Evolutionary conservation across 2,888 invertebrate genomes (phyloP), one percentile per base, ranked within the genome.

Genomic region (Syrphus vitripennis): DNA sequence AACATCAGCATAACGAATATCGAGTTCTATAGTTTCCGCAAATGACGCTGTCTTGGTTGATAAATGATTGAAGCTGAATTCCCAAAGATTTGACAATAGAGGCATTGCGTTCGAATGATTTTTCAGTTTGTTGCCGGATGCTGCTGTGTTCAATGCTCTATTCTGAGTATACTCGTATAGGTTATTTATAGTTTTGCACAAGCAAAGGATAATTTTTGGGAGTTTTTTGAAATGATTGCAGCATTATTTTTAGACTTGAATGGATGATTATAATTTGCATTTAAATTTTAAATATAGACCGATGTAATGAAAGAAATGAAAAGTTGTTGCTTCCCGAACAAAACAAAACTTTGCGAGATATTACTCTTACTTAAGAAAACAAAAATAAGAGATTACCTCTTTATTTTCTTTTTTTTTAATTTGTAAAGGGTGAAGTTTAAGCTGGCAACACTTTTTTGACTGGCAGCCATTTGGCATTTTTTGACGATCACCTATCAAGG

Each of bases 41-140:
- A 71, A 79, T 76, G 71, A 61, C 71, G 67, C 59, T 78, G 81
- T 78, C 82, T 65, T 53, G 59, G 77, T 86, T 86, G 86, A 82
- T 86, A 86, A 86, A 86, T 86, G 81, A 86, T 86, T 82, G 82
- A 86, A 86, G 77, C 81, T 76, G 50, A 42, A 69, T 67, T 72
- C 71, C 34, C 59, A 6, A 55, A 77, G 67, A 81, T 86, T 63
- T 82, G 74, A 77, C 78, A 72, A 65, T 81, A 57, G 55, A 82
- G 82, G 82, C 81, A 82, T 78, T 61, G 78, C 81, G 34, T 69
- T 74, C 72, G 67, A 61, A 57, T 70, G 70, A 57, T 63, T 71
- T n/a, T 82, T 29, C 57, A 65, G 45, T 65, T 67, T 67, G 76
- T 81, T 63, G 21, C 75, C 61, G 75, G 74, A 55, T 80, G 74